Conservation (phyloP, 2,113 vertebrate species). For the Salvelinus alpinus region DNA sequence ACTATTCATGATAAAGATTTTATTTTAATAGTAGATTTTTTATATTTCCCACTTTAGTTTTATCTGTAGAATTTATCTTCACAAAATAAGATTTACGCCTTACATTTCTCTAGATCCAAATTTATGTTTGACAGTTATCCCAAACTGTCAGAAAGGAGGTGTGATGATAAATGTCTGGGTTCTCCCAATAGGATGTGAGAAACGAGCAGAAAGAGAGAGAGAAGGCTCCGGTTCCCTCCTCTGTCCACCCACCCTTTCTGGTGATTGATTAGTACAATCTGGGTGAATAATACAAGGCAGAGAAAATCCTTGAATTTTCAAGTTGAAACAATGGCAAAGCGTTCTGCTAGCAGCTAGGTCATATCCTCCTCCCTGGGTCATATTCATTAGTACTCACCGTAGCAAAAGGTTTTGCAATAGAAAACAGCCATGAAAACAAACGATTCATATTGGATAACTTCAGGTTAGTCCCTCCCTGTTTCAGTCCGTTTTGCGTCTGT, state of each 20-base stretch:
- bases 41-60: too few species aligned
- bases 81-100: too few species aligned
- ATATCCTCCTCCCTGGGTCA: not conserved
- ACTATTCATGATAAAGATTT: not conserved
- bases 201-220: not conserved
- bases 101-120: too few species aligned
- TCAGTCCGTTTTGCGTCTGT: too few species aligned
- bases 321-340: not conserved
- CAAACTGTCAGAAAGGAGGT: not conserved
- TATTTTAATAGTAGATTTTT: too few species aligned
- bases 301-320: not conserved
- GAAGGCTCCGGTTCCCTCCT: not conserved
- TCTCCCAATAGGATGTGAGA: not conserved
- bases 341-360: not conserved
- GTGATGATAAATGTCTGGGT: too few species aligned
- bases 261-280: constrained; percentile 23
- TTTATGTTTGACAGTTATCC: not conserved
- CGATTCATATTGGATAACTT: too few species aligned
- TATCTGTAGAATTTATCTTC: too few species aligned
- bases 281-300: not conserved
- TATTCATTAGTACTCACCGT: too few species aligned
- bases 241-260: constrained; percentile 7
- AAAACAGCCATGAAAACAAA: too few species aligned
- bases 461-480: too few species aligned
- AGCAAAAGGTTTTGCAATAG: too few species aligned